These are phyloP conservation scores for Zeugodacus cucurbitae DNA, from an alignment of 1,140 invertebrate genomes.

Conservation along the genomic window DNA sequence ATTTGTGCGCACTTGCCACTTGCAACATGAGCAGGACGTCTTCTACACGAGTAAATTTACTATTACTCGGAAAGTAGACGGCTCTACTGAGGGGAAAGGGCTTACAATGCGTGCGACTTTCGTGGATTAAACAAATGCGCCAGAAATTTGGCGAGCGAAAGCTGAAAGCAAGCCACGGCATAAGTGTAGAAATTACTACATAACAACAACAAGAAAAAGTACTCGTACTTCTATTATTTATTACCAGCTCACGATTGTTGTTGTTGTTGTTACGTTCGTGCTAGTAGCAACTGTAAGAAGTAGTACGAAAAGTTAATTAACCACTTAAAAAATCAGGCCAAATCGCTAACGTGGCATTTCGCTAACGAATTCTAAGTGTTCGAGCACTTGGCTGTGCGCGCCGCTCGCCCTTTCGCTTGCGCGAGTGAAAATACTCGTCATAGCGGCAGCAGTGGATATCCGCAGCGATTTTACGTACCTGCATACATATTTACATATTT, in stretches of 20 bases:
- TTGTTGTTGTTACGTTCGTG: neutral
- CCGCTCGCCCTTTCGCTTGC: neutral
- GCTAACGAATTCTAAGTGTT: neutral
- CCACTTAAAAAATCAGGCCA: constrained; percentile 33
- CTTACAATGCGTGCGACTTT: neutral
- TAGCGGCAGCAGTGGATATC: neutral
- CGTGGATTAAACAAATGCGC: neutral
- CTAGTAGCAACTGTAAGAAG: neutral
- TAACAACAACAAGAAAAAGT: neutral
- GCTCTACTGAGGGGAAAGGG: neutral
- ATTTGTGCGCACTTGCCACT: neutral
- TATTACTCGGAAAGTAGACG: neutral
- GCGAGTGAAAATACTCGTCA: neutral
- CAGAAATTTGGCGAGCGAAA: neutral
- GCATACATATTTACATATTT: neutral
- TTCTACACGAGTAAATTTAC: neutral
- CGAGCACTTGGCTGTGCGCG: neutral
- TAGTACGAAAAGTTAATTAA: constrained; percentile 18
- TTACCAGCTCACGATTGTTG: neutral
- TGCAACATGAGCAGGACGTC: constrained; percentile 2
- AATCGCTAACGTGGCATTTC: constrained; percentile 1
- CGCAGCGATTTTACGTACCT: neutral
- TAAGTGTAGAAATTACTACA: neutral
- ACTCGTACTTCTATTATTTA: neutral
- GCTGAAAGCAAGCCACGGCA: neutral